A percentile compares a stretch with the other conserved stretches of the same genome.
These are phyloP conservation scores for Otus sunia DNA, from an alignment of 2,113 vertebrate species.

Conservation along the genomic window DNA sequence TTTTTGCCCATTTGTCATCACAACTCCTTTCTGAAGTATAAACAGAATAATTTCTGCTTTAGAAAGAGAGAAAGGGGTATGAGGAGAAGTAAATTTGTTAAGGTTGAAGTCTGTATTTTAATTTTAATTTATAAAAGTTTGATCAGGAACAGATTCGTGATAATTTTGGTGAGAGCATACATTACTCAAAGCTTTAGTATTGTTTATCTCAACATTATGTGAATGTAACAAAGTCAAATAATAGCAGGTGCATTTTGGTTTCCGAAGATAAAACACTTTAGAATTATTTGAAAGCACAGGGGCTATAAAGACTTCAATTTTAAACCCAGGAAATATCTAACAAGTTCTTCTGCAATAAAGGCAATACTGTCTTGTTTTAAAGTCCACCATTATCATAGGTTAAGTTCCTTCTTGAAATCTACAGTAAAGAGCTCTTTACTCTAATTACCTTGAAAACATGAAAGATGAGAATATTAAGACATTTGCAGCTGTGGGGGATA, in stretches of 20 bases:
- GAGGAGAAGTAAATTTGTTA: neutral
- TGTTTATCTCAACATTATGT: neutral
- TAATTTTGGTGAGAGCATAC: neutral
- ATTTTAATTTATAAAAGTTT: neutral
- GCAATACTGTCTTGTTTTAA: neutral
- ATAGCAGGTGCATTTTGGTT: neutral
- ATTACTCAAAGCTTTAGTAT: neutral
- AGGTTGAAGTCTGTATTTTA: neutral
- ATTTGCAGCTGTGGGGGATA: neutral
- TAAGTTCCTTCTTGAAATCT: neutral
- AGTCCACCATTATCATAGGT: neutral
- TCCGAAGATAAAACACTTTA: neutral
- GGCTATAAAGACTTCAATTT: neutral
- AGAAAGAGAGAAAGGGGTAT: neutral
- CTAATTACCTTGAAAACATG: neutral
- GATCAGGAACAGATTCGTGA: neutral
- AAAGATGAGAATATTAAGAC: slow-evolving; percentile 4
- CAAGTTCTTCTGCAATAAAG: neutral
- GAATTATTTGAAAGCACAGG: neutral
- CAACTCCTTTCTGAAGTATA: neutral
- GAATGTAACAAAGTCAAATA: neutral
- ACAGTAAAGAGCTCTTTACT: neutral
- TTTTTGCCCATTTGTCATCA: neutral
- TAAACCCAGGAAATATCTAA: neutral
- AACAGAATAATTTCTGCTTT: neutral